These are phyloP conservation scores for Phengaris arion DNA, from an alignment of 2,888 invertebrate species.

Conservation along the genomic window DNA sequence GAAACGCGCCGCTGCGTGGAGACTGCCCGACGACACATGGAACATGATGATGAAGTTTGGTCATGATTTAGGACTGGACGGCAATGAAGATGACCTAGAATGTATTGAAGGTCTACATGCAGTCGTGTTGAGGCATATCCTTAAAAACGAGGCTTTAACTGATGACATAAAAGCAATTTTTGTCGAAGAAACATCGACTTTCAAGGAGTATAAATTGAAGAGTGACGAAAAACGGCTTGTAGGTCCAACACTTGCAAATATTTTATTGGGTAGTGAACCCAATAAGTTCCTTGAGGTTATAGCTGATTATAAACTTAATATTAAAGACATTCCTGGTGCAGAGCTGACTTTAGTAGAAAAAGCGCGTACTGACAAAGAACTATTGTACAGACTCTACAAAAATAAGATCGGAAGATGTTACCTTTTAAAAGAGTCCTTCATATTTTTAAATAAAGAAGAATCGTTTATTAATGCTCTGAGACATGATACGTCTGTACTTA, in stretches of 20 bases:
- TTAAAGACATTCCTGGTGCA: conserved; percentile 42
- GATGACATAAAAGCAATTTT: conserved; percentile 45
- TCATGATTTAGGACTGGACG: conserved; percentile 57
- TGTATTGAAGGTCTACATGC: conserved; percentile 61
- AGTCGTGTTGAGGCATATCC: conserved; percentile 51
- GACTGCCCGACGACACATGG: conserved; percentile 53
- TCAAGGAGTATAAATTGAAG: conserved; percentile 51
- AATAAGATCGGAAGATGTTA: conserved; percentile 50
- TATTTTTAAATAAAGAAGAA: conserved; percentile 46
- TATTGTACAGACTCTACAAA: conserved; percentile 48
- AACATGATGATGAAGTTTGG: conserved; percentile 50
- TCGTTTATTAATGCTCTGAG: conserved; percentile 57
- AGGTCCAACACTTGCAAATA: neutral
- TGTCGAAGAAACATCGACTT: conserved; percentile 48
- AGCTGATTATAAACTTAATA: conserved; percentile 43
- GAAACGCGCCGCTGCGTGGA: conserved; percentile 57
- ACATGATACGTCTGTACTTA: conserved; percentile 48
- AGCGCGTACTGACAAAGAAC: conserved; percentile 41
- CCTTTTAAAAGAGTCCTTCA: conserved; percentile 49
- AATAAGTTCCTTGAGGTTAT: conserved; percentile 48
- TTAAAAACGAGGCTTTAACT: conserved; percentile 42
- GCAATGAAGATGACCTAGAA: conserved; percentile 44
- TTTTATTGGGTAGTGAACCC: conserved; percentile 11
- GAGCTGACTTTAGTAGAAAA: conserved; percentile 43
- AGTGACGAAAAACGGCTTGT: conserved; percentile 40